phyloP scores from a whole-genome alignment of 2,797 vertebrate genomes.

The Limosa lapponica region DNA sequence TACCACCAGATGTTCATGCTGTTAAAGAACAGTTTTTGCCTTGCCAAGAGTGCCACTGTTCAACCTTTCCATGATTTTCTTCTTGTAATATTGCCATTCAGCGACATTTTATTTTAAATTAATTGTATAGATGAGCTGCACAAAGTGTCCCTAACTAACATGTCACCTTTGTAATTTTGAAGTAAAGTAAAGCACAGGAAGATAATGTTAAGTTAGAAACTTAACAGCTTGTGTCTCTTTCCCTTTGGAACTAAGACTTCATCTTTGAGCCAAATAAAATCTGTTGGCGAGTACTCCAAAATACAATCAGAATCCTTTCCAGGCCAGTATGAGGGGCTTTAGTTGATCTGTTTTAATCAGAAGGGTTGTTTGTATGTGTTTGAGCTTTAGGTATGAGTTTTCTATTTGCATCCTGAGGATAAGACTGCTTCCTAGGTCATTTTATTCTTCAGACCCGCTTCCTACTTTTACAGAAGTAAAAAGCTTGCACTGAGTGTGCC shows the following conservation, averaged over 20 bases:
- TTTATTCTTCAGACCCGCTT: not conserved
- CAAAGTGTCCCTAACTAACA: not conserved
- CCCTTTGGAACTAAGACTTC: not conserved
- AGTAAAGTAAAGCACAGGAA: not conserved
- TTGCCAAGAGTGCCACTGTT: conserved; percentile 11
- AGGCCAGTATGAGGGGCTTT: not conserved
- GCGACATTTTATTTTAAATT: not conserved
- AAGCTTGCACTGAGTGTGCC: not conserved
- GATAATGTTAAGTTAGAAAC: not conserved
- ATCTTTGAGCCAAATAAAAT: not conserved
- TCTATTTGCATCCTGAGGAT: not conserved
- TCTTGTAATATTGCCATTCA: not conserved
- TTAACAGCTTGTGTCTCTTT: not conserved
- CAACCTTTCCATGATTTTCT: not conserved
- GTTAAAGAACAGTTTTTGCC: not conserved
- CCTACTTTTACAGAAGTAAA: not conserved
- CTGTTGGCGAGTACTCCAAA: not conserved
- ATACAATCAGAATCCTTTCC: not conserved
- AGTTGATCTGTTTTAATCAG: not conserved
- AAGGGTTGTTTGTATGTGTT: not conserved
- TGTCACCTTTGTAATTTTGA: not conserved
- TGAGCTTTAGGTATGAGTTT: not conserved
- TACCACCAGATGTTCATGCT: not conserved
- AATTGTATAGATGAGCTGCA: not conserved
- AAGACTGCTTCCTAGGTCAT: not conserved